These are phyloP conservation scores for Dysmachus trigonus DNA, from an alignment of 2,888 invertebrate genomes.

Conservation along the genomic window DNA sequence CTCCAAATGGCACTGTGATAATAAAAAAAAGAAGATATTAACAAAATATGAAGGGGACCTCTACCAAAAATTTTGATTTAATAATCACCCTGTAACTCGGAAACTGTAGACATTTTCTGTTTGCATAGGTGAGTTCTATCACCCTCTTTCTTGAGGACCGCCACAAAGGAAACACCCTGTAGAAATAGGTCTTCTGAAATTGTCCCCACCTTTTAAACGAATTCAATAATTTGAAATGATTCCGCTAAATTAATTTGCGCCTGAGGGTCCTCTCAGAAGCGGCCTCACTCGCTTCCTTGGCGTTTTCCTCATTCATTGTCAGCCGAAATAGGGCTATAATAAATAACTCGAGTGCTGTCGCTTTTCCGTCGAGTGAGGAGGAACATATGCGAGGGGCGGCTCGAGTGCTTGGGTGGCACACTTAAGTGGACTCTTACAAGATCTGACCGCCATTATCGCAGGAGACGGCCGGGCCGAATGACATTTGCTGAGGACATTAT, in stretches of 20 bases:
- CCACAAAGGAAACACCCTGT: too few relatives aligned
- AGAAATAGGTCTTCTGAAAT: too few relatives aligned
- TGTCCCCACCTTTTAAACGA: background rate
- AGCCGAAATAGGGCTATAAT: conserved; percentile 10
- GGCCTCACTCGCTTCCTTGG: background rate
- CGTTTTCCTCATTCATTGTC: background rate
- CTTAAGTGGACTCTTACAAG: conserved; percentile 21
- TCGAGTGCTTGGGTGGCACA: background rate
- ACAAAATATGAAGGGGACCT: too few relatives aligned
- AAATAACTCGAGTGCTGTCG: conserved; percentile 5
- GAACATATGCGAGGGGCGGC: background rate
- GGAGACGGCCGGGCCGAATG: background rate
- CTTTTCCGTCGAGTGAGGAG: background rate
- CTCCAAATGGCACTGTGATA: too few relatives aligned
- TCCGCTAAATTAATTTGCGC: conserved; percentile 1
- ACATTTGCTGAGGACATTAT: background rate
- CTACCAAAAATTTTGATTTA: too few relatives aligned
- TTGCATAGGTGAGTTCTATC: too few relatives aligned
- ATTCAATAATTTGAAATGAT: background rate
- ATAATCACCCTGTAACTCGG: too few relatives aligned
- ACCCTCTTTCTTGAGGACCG: too few relatives aligned
- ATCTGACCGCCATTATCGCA: conserved; percentile 18
- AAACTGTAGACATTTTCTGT: too few relatives aligned
- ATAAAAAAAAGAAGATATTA: too few relatives aligned
- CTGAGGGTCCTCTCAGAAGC: background rate